These are phyloP conservation scores for Hololepta plana DNA, from an alignment of 2,888 invertebrate genomes.

Conservation along the genomic window DNA sequence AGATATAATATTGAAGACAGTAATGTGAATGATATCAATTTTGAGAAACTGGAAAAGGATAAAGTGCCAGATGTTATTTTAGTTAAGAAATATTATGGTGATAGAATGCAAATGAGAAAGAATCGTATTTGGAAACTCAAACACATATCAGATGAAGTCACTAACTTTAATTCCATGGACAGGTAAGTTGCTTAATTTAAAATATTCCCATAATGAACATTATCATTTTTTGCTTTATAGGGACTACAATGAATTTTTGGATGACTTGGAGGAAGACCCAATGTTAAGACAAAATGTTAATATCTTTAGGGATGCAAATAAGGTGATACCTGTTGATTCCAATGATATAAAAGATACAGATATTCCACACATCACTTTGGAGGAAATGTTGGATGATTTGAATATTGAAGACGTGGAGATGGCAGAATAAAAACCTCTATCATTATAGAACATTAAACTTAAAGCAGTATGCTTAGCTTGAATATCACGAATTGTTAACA, in stretches of 20 bases:
- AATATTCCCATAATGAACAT: constrained; percentile 2
- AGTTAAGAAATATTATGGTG: constrained; percentile 82
- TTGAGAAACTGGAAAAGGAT: constrained; percentile 59
- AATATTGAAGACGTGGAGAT: constrained; percentile 65
- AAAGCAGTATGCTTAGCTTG: no score
- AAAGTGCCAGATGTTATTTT: constrained; percentile 77
- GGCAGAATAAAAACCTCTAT: constrained; percentile 35
- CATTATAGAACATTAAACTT: no score
- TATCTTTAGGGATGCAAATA: constrained; percentile 57
- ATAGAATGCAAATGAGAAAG: constrained; percentile 48
- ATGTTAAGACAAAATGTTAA: constrained; percentile 80
- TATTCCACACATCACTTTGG: constrained; percentile 62
- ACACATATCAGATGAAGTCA: constrained; percentile 56
- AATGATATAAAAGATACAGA: constrained; percentile 41
- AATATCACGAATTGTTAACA: not conserved
- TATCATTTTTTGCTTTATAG: constrained; percentile 28
- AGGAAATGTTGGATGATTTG: constrained; percentile 88
- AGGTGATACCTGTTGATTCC: constrained; percentile 35
- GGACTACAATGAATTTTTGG: constrained; percentile 89
- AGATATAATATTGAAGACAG: constrained; percentile 80
- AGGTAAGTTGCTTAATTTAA: constrained; percentile 26
- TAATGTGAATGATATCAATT: constrained; percentile 78
- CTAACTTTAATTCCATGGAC: constrained; percentile 40
- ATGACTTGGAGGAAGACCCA: constrained; percentile 93
- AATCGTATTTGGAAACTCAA: constrained; percentile 82